These are phyloP conservation scores for Ricordea florida DNA, from an alignment of 92 coral and sea anemone genomes.

Conservation along the genomic window DNA sequence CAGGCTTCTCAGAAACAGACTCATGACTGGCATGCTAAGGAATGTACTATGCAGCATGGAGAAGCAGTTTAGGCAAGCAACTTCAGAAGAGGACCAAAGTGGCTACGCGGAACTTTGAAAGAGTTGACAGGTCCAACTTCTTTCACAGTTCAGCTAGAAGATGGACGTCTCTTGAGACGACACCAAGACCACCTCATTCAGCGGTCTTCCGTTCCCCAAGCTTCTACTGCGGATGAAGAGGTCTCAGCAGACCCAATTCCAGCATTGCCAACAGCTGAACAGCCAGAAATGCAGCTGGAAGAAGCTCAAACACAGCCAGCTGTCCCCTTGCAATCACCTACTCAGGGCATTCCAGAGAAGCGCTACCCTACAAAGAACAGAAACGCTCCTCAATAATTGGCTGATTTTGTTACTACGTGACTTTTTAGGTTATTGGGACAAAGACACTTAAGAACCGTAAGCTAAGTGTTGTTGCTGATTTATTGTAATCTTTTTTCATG, in stretches of 20 bases:
- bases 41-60: constrained; percentile 21
- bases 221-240: neutral
- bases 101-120: constrained; percentile 32
- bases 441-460: neutral
- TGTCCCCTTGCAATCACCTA: neutral
- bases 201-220: neutral
- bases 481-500: neutral
- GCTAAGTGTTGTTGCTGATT: neutral
- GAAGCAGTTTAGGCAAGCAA: constrained; percentile 43
- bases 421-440: neutral
- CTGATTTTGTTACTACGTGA: neutral
- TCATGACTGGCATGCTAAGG: constrained; percentile 15
- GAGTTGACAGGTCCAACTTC: constrained; percentile 58
- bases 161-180: constrained; percentile 32
- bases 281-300: no score
- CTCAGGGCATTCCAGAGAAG: neutral
- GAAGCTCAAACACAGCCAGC: no score
- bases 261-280: no score
- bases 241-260: no score
- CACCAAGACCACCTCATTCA: constrained; percentile 40
- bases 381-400: neutral
- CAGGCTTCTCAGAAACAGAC: constrained; percentile 32
- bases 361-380: neutral
- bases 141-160: constrained; percentile 3
- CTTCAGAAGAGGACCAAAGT: constrained; percentile 53